Evolutionary conservation across 1,140 invertebrate species (phyloP).

Genomic region (Meloidogyne floridensis): DNA sequence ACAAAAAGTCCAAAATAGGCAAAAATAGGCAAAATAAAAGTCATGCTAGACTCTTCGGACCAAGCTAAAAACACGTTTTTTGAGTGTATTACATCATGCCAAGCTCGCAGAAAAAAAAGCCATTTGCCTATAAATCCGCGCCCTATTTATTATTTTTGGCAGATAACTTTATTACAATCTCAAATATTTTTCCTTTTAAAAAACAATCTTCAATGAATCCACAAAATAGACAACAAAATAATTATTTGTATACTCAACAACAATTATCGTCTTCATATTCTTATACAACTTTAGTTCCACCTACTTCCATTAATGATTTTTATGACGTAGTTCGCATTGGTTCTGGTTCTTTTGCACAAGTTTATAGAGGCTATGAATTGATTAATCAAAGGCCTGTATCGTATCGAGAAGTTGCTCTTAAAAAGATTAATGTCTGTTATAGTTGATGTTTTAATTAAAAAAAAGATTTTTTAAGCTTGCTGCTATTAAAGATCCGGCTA

Average conservation of each 20-base stretch:
- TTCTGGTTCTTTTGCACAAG: slow-evolving; percentile 34
- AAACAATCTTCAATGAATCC: too few species aligned
- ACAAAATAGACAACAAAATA: neutral
- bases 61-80: too few species aligned
- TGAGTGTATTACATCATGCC: too few species aligned
- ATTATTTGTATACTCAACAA: neutral
- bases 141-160: too few species aligned
- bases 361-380: slow-evolving; percentile 23
- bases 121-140: too few species aligned
- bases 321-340: slow-evolving; percentile 11
- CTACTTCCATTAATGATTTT: neutral
- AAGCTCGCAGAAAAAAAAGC: too few species aligned
- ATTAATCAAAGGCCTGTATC: neutral
- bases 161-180: too few species aligned
- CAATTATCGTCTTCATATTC: neutral
- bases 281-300: neutral
- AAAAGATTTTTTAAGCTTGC: slow-evolving; percentile 3
- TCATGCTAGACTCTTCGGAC: too few species aligned
- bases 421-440: slow-evolving; percentile 30
- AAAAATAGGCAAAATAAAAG: too few species aligned
- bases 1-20: too few species aligned
- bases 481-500: neutral
- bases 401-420: slow-evolving; percentile 25
- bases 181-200: too few species aligned
- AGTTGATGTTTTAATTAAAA: neutral